Conservation (phyloP, 2,888 invertebrate genomes). For the Candidula unifasciata region DNA sequence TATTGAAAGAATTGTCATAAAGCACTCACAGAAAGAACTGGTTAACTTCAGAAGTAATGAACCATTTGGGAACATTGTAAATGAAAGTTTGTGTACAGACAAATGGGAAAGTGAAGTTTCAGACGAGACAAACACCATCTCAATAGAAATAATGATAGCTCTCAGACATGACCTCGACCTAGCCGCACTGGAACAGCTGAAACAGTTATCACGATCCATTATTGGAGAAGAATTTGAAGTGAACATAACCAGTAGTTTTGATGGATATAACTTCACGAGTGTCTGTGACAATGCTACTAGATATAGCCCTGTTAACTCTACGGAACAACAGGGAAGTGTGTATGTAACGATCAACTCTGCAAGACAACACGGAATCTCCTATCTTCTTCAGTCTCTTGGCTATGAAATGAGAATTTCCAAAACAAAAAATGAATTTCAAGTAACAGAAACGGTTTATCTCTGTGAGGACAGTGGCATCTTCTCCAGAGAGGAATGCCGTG, state of each 20-base stretch:
- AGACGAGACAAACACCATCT: background rate
- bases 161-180: background rate
- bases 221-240: background rate
- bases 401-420: background rate
- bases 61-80: background rate
- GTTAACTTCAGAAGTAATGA: background rate
- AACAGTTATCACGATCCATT: background rate
- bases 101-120: background rate
- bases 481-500: background rate
- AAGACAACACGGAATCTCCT: background rate
- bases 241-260: background rate
- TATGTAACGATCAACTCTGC: background rate
- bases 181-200: background rate
- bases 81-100: too few relatives aligned
- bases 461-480: background rate
- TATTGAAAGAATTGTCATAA: background rate
- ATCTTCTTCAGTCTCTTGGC: constrained; percentile 6
- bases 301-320: background rate
- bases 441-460: background rate
- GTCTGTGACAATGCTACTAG: background rate
- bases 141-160: background rate
- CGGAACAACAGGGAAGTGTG: background rate
- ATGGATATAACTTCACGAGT: background rate
- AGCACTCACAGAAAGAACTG: background rate
- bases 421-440: background rate